Evolutionary conservation across 2,113 vertebrate genomes (phyloP).

Genomic region (Pseudopodoces humilis): DNA sequence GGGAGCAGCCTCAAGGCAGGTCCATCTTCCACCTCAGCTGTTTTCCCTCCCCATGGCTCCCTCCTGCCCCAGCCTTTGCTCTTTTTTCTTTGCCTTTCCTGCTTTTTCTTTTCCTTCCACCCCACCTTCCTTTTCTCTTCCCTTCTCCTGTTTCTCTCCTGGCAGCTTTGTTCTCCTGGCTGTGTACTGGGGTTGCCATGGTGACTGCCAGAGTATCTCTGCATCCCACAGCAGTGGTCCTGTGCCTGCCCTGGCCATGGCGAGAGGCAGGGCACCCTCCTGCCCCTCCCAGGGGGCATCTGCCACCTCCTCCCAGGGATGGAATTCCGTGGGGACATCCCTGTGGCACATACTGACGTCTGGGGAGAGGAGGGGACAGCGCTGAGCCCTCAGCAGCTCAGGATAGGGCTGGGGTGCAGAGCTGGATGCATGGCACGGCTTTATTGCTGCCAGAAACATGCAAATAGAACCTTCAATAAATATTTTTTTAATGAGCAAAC

Average conservation of each 20-base stretch:
- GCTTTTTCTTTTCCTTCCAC: background rate
- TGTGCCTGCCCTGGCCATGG: background rate
- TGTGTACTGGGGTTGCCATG: constrained; percentile 69
- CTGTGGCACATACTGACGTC: background rate
- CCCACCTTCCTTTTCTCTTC: background rate
- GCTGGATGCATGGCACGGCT: background rate
- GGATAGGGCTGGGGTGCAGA: background rate
- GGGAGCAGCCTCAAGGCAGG: background rate
- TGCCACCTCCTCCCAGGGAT: background rate
- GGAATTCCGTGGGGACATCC: background rate
- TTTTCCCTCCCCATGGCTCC: fast-evolving
- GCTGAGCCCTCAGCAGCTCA: too few species aligned
- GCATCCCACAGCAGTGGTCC: background rate
- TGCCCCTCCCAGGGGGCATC: background rate
- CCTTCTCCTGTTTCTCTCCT: background rate
- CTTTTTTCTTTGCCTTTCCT: background rate
- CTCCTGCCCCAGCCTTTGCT: background rate
- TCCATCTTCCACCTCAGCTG: fast-evolving
- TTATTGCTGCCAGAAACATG: background rate
- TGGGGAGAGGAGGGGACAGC: background rate
- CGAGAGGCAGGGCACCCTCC: background rate
- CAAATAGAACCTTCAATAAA: background rate
- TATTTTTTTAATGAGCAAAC: background rate
- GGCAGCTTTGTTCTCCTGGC: constrained; percentile 53
- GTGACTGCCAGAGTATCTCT: constrained; percentile 54